Percentiles rank a stretch among this genome's conserved stretches.
Evolutionary conservation across 2,888 invertebrate genomes (phyloP).

Genomic region (Lamproptera curius): DNA sequence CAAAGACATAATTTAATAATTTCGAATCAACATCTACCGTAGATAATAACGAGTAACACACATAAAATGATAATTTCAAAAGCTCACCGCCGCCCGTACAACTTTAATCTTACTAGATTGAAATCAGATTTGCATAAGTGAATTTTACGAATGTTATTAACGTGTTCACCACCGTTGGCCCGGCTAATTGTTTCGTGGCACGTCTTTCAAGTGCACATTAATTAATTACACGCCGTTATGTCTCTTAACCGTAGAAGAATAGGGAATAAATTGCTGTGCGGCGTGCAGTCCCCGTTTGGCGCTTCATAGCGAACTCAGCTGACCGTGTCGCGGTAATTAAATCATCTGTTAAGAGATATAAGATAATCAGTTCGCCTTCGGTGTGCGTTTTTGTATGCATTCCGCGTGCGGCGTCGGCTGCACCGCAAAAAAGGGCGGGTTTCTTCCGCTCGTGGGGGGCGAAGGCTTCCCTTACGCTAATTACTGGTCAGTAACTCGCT

Average conservation of each 20-base stretch:
- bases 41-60: not conserved
- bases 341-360: conserved; percentile 19
- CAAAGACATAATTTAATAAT: no score
- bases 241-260: not conserved
- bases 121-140: conserved; percentile 16
- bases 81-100: not conserved
- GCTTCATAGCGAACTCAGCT: conserved; percentile 17
- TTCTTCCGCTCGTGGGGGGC: not conserved
- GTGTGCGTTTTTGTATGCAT: conserved; percentile 5
- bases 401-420: not conserved
- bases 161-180: conserved; percentile 15
- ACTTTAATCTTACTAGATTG: conserved; percentile 15
- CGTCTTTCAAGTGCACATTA: conserved; percentile 14
- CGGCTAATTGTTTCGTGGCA: conserved; percentile 21
- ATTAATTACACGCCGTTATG: conserved; percentile 4
- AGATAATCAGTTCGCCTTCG: conserved; percentile 6
- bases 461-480: conserved; percentile 4
- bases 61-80: not conserved
- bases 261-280: conserved; percentile 5
- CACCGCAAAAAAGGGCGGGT: conserved; percentile 5
- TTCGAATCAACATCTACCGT: no score
- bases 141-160: conserved; percentile 14
- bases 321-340: conserved; percentile 22
- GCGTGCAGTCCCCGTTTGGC: conserved; percentile 5
- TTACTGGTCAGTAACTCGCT: not conserved